These are phyloP conservation scores for Aleiodes sp. DNA, from an alignment of 1,140 invertebrate species.

Conservation along the genomic window DNA sequence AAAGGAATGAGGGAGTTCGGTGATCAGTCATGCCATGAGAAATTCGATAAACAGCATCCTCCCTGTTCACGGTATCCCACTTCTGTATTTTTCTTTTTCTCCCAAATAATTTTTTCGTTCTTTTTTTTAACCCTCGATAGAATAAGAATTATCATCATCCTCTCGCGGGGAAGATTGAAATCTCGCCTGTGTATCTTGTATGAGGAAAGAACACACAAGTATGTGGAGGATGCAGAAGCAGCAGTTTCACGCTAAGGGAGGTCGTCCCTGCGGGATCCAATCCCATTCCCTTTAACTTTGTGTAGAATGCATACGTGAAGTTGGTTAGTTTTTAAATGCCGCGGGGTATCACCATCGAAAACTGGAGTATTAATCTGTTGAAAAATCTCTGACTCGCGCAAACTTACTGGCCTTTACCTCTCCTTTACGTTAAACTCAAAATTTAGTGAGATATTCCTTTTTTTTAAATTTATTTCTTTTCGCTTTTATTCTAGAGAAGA, in stretches of 20 bases:
- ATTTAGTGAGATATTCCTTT: constrained; percentile 17
- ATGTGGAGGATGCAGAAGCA: constrained; percentile 14
- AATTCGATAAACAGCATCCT: neutral
- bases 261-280: constrained; percentile 32
- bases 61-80: constrained; percentile 26
- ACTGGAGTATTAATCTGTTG: constrained; percentile 27
- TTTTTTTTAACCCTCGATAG: neutral
- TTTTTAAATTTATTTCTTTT: neutral
- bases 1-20: neutral
- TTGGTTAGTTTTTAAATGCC: neutral
- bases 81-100: constrained; percentile 26
- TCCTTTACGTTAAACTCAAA: constrained; percentile 3
- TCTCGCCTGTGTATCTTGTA: neutral
- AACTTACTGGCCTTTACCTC: constrained; percentile 9
- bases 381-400: constrained; percentile 15
- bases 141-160: constrained; percentile 10
- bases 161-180: neutral
- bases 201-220: neutral
- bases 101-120: neutral
- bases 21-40: neutral
- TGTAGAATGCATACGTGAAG: neutral
- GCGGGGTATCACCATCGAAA: neutral
- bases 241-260: constrained; percentile 25
- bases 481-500: neutral
- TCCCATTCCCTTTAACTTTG: neutral